Conservation (phyloP, 1,140 invertebrate species). For the Drosophila bocki region DNA sequence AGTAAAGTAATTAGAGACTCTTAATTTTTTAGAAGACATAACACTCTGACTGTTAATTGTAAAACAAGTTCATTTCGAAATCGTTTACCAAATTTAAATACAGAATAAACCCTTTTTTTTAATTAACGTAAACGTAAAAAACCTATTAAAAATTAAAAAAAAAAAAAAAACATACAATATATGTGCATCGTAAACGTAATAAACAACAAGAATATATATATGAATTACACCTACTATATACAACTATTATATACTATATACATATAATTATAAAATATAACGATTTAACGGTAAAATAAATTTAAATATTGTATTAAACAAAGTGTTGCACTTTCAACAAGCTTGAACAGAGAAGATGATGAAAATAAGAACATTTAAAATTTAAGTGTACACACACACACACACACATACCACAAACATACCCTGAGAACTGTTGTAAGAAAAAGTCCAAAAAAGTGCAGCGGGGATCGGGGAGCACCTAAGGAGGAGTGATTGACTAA, state of each 20-base stretch:
- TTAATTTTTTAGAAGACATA: conserved; percentile 60
- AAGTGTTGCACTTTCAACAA: conserved; percentile 76
- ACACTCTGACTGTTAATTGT: conserved; percentile 85
- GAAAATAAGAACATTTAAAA: conserved; percentile 43
- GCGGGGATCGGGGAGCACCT: conserved; percentile 36
- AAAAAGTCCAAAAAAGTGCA: conserved; percentile 43
- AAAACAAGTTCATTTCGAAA: conserved; percentile 84
- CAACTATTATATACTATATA: conserved; percentile 77
- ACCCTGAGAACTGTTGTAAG: conserved; percentile 41
- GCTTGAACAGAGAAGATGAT: conserved; percentile 33
- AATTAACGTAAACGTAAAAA: conserved; percentile 75
- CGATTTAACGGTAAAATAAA: conserved; percentile 82
- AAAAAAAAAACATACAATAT: conserved; percentile 75
- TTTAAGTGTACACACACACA: conserved; percentile 50
- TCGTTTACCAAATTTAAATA: conserved; percentile 24
- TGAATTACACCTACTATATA: conserved; percentile 74
- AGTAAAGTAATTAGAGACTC: conserved; percentile 59
- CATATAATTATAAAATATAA: conserved; percentile 81
- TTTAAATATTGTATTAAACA: conserved; percentile 82
- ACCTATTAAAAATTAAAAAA: conserved; percentile 38
- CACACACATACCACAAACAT: conserved; percentile 25
- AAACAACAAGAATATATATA: conserved; percentile 43
- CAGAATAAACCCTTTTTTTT: conserved; percentile 61
- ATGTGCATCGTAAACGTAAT: conserved; percentile 66
- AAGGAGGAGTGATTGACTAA: conserved; percentile 11